Evolutionary conservation across 2,113 vertebrate species (phyloP), one percentile per base, ranked within the genome.

Genomic region (Cyanoramphus novaezelandiae): DNA sequence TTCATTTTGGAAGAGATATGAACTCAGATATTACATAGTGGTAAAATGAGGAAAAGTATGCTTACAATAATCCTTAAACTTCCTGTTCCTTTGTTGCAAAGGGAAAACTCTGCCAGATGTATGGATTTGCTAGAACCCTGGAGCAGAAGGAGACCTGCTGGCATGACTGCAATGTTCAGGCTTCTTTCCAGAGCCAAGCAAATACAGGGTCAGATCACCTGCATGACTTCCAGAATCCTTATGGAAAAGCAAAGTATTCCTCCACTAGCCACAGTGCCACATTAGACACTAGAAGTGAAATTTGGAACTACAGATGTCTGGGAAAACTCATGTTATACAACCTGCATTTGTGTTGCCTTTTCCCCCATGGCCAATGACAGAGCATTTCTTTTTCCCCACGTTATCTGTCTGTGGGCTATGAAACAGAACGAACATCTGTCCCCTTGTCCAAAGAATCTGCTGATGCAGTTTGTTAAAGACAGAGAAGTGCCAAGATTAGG

Each of bases 171-270:
- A 4, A 17, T 3, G 5, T 0, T 3, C 77, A 77, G 53, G 27
- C 44, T 86, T 31, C 55, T 82, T 78, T 64, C 69, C 77, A 91
- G 70, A 79, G 33, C 20, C 77, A 19, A 59, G n/a, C 16, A 74
- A 84, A 74, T 20, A 37, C 2, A 1, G 25, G 10, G 16, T 59
- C 29, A 64, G 55, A 12, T 63, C 33, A 20, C 52, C 41, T 21
- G 12, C 39, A n/a, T 0, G 7, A 33, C 62, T 78, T 84, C 37
- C 47, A 64, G 21, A 25, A 37, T 55, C 91, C 63, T 57, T 52
- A 27, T 0, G 0, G 57, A 86, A 76, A 5, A 79, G 41, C n/a
- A 78, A 1, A 5, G 12, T 33, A n/a, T 55, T 83, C 4, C 1
- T 57, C 39, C 77, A 24, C 41, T 39, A 50, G 31, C 31, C 31